Conservation (phyloP, 2,797 vertebrate species). For the Sebastes goodei region DNA sequence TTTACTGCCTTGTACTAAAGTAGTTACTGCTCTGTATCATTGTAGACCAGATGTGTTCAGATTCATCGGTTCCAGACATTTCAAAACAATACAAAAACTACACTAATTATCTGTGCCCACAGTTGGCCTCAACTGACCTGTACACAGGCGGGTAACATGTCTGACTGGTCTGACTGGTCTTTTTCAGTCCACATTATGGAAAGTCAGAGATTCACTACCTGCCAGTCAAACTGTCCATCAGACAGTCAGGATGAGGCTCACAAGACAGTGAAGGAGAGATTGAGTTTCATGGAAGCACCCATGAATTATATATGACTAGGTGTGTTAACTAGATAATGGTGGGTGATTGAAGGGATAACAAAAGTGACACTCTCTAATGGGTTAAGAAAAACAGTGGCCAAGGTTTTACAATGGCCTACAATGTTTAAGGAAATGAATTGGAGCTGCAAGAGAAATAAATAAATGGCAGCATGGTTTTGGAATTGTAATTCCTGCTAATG, state of each 20-base stretch:
- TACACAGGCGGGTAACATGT: not conserved
- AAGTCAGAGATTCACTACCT: constrained; percentile 30
- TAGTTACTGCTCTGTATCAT: not conserved
- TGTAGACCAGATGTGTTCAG: not conserved
- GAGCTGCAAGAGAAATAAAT: not conserved
- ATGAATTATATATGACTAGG: constrained; percentile 68
- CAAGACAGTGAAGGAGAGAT: constrained; percentile 47
- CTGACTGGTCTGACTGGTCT: not conserved
- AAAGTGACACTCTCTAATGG: not conserved
- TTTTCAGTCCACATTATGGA: constrained; percentile 18
- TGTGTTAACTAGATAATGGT: constrained; percentile 52
- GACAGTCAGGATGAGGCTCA: constrained; percentile 6
- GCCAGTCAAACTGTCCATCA: constrained; percentile 33
- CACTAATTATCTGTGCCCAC: not conserved
- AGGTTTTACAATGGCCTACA: not conserved
- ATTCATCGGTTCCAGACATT: not conserved
- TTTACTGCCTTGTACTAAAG: not conserved
- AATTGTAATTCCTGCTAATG: too few relatives aligned
- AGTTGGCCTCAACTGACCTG: not conserved
- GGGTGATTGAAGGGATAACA: constrained; percentile 30
- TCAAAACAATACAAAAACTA: not conserved
- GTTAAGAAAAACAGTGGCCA: not conserved
- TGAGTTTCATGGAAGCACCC: constrained; percentile 63
- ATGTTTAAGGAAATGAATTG: not conserved
- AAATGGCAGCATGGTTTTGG: not conserved